These are phyloP conservation scores for Spatula versicolor DNA, from an alignment of 2,797 vertebrate species.

Conservation along the genomic window DNA sequence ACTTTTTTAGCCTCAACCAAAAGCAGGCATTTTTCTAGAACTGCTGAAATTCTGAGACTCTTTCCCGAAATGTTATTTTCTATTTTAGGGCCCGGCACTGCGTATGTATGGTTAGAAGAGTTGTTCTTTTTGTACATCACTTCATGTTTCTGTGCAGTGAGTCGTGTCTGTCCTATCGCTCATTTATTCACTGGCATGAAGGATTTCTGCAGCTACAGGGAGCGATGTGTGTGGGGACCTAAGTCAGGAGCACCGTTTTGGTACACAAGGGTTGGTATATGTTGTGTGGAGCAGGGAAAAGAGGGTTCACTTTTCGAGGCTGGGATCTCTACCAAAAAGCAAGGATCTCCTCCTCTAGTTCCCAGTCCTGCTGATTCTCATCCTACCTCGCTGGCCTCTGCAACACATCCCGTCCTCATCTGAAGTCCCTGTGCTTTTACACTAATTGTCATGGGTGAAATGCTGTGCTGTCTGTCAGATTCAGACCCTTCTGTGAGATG, in stretches of 20 bases:
- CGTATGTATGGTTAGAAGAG: not conserved
- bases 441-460: not conserved
- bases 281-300: not conserved
- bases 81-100: not conserved
- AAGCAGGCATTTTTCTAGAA: not conserved
- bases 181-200: too few species aligned
- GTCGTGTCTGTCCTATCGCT: not conserved
- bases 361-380: not conserved
- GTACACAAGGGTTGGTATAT: fast-evolving
- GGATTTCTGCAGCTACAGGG: not conserved
- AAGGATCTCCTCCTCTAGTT: not conserved
- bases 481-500: not conserved
- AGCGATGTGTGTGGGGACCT: too few species aligned
- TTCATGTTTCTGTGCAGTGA: not conserved
- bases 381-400: not conserved
- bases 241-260: not conserved
- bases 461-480: not conserved
- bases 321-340: not conserved
- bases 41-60: not conserved
- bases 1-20: not conserved
- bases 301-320: not conserved
- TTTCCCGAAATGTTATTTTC: not conserved
- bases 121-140: not conserved
- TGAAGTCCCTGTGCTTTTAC: not conserved
- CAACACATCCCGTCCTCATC: not conserved